Base-by-base conservation (phyloP, 92 coral and sea anemone genomes). In the Bergia puertoricense region DNA sequence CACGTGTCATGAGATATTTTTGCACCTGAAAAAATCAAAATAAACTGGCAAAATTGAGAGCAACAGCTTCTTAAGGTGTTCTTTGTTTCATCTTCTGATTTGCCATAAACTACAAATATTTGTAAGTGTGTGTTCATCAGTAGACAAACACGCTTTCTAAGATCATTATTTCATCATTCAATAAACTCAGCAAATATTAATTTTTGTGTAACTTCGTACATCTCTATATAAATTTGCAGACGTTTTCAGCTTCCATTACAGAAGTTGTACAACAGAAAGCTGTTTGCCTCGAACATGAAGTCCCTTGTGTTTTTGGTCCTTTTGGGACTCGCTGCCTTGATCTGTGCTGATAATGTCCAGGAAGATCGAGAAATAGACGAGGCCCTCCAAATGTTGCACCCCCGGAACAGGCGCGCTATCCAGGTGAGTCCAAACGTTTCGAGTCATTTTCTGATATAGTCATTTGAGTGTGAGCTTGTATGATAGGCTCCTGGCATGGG, bases 291-390 rank as follows among this genome's bases (percentile, higher is more conserved):
- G 1, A 23, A 41, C 13, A 81, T 81, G 86, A 81, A 44, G 39
- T 62, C 54, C 14, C 59, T 81, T 18, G 11, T 81, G 13, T 22
- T 81, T 65, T n/a, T 81, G 6, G 86, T 44, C 71, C 76, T 81
- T 44, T 22, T 81, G 39, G 86, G 86, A 18, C 36, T 81, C 40
- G 76, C 74, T 40, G 86, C 23, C 6, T 44, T 81, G 86, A 59
- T 81, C 38, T 62, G 39, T 68, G 75, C 86, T 43, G 68, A 62
- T 8, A 81, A 66, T 66, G 57, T 62, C 36, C 74, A 62, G 75
- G 86, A 79, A 36, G 82, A 81, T 59, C n/a, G 22, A 18, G 81
- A 77, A 8, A 2, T 77, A 36, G 81, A 77, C 39, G 81, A 77
- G 18, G 38, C 42, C 18, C 59, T 77, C 42, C 66, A 30, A 68